A percentile compares a stretch with the other conserved stretches of the same genome.
These are phyloP conservation scores for Heliothis virescens DNA, from an alignment of 1,140 invertebrate species.

Conservation along the genomic window DNA sequence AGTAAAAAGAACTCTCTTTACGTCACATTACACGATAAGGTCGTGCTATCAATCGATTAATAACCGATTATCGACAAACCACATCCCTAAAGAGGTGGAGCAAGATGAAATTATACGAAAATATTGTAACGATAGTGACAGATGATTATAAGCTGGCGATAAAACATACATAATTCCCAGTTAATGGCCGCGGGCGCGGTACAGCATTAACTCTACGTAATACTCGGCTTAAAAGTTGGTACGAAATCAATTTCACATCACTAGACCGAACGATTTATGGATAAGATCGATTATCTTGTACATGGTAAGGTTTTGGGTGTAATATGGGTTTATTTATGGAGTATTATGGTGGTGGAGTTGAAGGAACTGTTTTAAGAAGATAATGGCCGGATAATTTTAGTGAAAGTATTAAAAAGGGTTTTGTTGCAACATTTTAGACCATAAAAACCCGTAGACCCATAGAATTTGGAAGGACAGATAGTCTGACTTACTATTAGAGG, in stretches of 20 bases:
- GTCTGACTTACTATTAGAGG: no score
- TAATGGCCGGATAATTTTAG: slow-evolving; percentile 12
- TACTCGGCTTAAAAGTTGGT: slow-evolving; percentile 22
- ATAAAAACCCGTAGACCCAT: no score
- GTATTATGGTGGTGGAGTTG: slow-evolving; percentile 15
- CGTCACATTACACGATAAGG: neutral
- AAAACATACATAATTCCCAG: slow-evolving; percentile 85
- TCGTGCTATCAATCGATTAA: slow-evolving; percentile 31
- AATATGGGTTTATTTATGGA: slow-evolving; percentile 42
- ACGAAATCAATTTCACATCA: slow-evolving; percentile 77
- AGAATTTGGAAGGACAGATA: no score
- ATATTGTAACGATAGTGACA: slow-evolving; percentile 86
- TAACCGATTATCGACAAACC: slow-evolving; percentile 55
- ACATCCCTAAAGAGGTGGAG: slow-evolving; percentile 74
- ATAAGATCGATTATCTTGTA: slow-evolving; percentile 51
- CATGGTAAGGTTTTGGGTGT: slow-evolving; percentile 38
- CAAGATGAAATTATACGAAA: slow-evolving; percentile 84
- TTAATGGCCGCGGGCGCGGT: slow-evolving; percentile 69
- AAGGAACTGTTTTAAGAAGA: slow-evolving; percentile 30
- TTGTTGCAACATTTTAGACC: neutral
- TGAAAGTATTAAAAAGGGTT: neutral
- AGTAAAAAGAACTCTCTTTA: no score
- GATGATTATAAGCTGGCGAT: slow-evolving; percentile 86
- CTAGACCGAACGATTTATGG: slow-evolving; percentile 53
- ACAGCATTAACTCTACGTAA: slow-evolving; percentile 40